Evolutionary conservation across 37 sponge, comb jelly and placozoan genomes (phyloP), one percentile per base, ranked within the genome.

Genomic region (Spongilla lacustris): DNA sequence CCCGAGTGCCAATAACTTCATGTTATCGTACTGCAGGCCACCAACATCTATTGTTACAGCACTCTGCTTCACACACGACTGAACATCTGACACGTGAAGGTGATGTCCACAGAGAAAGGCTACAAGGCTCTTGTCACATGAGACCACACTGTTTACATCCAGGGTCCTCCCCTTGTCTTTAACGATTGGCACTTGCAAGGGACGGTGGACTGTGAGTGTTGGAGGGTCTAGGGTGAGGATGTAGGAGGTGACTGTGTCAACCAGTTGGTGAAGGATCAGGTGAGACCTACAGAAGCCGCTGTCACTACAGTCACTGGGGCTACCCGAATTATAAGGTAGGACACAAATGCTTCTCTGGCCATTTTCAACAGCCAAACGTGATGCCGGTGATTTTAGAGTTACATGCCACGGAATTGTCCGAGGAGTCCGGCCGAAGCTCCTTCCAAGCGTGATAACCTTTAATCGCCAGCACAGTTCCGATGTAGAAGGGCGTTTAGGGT

Each of bases 1-100:
- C 0, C 90, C 90, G 38, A 89, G 66, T 0, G 85, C 81, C 36
- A 89, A 5, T 29, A 89, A 67, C 28, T 36, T 67, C 46, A 89
- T 73, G 67, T 89, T 74, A 29, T 83, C 79, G 71, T 76, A 48
- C 41, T 28, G 17, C 67, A 76, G 76, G 14, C 24, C 27, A 2
- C 66, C 73, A n/a, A 87, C 36, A 5, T 27, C 37, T 2, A 87
- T 71, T 23, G 58, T 37, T 25, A 67, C 81, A 19, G 26, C 24
- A 46, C 81, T 80, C 25, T 49, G 32, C 30, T 36, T 14, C 4
- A 31, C 24, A 11, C 67, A 66, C 2, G 85, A 73, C 17, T 50
- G 10, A 6, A 78, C 22, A 24, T 83, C 50, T 77, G 81, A 89
- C 26, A 84, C 50, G 46, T 71, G 33, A 5, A 89, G 74, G 23